A percentile compares a stretch with the other conserved stretches of the same genome.
Conservation (phyloP, 2,888 invertebrate species). For the Nomada goodeniana region DNA sequence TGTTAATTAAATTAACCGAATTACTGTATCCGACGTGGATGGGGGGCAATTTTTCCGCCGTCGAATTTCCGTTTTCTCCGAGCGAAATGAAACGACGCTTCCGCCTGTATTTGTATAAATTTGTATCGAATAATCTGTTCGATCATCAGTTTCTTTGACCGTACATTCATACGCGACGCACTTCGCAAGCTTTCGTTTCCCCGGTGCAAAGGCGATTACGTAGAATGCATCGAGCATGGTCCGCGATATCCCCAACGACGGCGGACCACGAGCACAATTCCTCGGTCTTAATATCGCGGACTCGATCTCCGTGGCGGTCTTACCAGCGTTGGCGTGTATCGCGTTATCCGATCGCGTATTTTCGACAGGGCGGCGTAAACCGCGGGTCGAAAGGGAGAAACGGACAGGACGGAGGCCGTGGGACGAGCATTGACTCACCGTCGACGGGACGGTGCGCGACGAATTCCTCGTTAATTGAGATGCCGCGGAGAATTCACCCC, state of each 20-base stretch:
- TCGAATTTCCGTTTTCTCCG: not conserved
- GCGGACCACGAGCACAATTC: not conserved
- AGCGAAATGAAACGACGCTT: too few species aligned
- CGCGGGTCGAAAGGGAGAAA: not conserved
- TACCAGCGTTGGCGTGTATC: slow-evolving; percentile 20
- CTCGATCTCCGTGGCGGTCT: slow-evolving; percentile 7
- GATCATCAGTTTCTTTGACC: too few species aligned
- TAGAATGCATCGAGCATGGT: not conserved
- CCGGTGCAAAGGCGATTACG: not conserved
- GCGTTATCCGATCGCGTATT: slow-evolving; percentile 28
- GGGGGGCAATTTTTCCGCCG: slow-evolving; percentile 8
- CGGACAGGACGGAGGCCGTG: not conserved
- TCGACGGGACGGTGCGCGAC: slow-evolving; percentile 18
- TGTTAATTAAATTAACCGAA: slow-evolving; percentile 62
- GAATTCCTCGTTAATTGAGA: slow-evolving; percentile 69
- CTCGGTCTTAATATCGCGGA: not conserved
- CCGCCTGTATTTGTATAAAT: too few species aligned
- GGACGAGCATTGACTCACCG: not conserved
- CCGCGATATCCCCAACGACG: not conserved
- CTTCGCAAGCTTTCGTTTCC: too few species aligned
- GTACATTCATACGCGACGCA: too few species aligned
- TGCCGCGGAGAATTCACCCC: slow-evolving; percentile 37
- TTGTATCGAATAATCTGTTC: too few species aligned
- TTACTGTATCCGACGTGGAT: slow-evolving; percentile 5
- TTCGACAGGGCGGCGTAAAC: not conserved